Conservation (phyloP, 2,888 invertebrate species). For the Synanthedon formicaeformis region DNA sequence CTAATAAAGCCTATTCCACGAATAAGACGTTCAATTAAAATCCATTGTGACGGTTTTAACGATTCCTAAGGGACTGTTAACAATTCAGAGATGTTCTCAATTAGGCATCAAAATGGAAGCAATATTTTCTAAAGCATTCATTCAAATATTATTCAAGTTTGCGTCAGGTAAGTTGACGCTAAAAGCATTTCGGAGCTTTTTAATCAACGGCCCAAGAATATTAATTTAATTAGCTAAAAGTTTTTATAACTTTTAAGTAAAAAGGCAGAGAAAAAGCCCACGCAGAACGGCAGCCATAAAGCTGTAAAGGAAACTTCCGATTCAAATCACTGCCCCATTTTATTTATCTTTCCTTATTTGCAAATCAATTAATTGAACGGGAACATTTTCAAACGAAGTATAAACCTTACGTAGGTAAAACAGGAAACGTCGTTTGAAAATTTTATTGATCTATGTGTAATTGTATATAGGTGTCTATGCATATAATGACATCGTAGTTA, state of each 20-base stretch:
- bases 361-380: conserved; percentile 28
- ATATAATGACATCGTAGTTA: too few species aligned
- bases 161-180: conserved; percentile 38
- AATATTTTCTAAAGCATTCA: conserved; percentile 39
- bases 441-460: too few species aligned
- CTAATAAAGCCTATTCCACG: conserved; percentile 7
- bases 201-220: conserved; percentile 58
- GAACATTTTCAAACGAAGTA: background rate
- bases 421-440: too few species aligned
- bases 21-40: conserved; percentile 25
- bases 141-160: conserved; percentile 28
- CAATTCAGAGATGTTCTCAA: conserved; percentile 41
- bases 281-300: conserved; percentile 11
- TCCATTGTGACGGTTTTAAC: conserved; percentile 30
- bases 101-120: conserved; percentile 30
- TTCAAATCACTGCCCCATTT: conserved; percentile 13
- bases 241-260: conserved; percentile 51
- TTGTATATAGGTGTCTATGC: too few species aligned
- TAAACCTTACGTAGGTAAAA: too few species aligned
- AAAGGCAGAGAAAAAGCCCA: conserved; percentile 38
- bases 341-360: conserved; percentile 13
- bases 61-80: conserved; percentile 4
- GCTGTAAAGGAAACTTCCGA: conserved; percentile 26
- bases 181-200: conserved; percentile 57
- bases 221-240: conserved; percentile 59